Base-by-base conservation (phyloP, 2,113 vertebrate species). In the Colossoma macropomum region DNA sequence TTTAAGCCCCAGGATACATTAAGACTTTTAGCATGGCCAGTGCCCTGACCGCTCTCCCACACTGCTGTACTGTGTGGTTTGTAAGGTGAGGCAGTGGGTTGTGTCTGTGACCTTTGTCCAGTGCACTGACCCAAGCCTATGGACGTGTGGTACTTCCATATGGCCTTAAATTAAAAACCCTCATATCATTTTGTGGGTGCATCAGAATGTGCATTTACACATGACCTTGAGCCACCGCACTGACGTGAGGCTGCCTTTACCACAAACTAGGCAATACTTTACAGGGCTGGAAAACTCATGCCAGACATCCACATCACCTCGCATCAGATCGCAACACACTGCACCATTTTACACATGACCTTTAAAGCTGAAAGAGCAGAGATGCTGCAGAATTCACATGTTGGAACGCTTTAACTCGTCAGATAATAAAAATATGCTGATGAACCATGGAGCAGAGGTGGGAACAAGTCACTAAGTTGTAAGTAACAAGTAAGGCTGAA, bases 241-340 rank as follows among this genome's bases (percentile, higher is more conserved):
- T 75, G 28, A 98, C 97, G 88, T 97, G 86, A 98, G 96, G 93
- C 98, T 97, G 0, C 97, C 97, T 0, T 98, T 1, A 56, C 54
- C 21, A 56, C 11, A 56, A 19, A 56, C 34, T 4, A 38, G 34
- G 34, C 34, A 38, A 7, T 38, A 38, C 34, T 38, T 52, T 38
- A 38, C 34, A 7, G 3, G 34, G 34, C 34, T 38, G 34, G 34
- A 38, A 7, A 38, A 7, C 34, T 38, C 34, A 7, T 38, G 9
- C 41, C 10, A 9, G 41, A 1, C 10, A 45, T 45, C 9, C 41
- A 45, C 41, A 45, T 45, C 41, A 45, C 41, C 41, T 45, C 9
- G 1, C 9, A 1, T 6, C 10, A 45, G 41, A 45, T 11, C 41
- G 1, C 10, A 45, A 45, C 41, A 45, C 4, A 11, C 41, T 11